Evolutionary conservation across 92 coral and sea anemone species (phyloP).

Genomic region (Epizoanthus stellaris): DNA sequence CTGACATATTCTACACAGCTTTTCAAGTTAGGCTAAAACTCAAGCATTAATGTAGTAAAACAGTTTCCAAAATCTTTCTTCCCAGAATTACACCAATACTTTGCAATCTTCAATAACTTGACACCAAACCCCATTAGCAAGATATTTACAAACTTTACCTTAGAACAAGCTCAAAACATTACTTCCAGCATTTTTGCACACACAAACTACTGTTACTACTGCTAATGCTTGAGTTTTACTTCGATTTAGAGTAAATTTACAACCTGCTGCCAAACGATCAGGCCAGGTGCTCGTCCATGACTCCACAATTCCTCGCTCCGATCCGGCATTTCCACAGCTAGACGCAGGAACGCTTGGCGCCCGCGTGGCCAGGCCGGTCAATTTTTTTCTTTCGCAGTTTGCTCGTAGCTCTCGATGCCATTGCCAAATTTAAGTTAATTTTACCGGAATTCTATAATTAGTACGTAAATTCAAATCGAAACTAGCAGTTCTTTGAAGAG

Average conservation of each 20-base stretch:
- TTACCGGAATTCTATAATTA: not conserved
- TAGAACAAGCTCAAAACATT: too few relatives aligned
- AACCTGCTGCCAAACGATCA: constrained; percentile 46
- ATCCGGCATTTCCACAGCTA: constrained; percentile 37
- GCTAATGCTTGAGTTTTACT: constrained; percentile 34
- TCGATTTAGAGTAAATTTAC: constrained; percentile 34
- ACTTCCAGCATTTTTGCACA: too few relatives aligned
- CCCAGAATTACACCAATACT: too few relatives aligned
- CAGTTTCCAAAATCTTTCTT: too few relatives aligned
- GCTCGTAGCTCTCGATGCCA: constrained; percentile 34
- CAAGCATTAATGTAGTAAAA: too few relatives aligned
- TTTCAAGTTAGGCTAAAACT: too few relatives aligned
- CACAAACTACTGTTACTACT: not conserved
- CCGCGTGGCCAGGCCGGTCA: constrained; percentile 33
- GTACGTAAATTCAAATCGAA: constrained; percentile 12
- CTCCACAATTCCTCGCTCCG: constrained; percentile 34
- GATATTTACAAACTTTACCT: not conserved
- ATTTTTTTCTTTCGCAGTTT: constrained; percentile 28
- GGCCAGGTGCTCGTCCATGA: constrained; percentile 38
- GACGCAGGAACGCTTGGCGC: constrained; percentile 34
- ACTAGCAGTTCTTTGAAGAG: constrained; percentile 17
- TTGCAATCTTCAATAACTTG: too few relatives aligned
- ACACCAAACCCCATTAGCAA: too few relatives aligned
- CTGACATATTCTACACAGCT: too few relatives aligned
- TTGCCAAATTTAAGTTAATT: constrained; percentile 10